These are phyloP conservation scores for Rhabdomys pumilio DNA, from an alignment of 2,797 vertebrate genomes.

Conservation along the genomic window DNA sequence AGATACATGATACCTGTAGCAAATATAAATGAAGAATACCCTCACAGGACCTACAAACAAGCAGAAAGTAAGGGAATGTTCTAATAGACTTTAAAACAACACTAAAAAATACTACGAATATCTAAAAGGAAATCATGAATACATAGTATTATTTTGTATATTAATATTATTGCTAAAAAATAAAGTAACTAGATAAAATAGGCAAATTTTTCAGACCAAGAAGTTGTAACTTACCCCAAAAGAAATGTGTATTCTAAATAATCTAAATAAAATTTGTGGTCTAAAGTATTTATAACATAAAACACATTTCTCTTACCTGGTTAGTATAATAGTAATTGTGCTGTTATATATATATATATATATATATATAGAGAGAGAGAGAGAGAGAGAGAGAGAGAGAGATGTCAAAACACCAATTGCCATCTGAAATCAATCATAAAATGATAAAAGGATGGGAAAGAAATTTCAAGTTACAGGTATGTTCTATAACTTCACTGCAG, in stretches of 20 bases:
- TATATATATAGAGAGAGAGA: too few species aligned
- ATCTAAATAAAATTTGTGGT: not conserved
- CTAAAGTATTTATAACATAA: not conserved
- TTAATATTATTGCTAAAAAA: not conserved
- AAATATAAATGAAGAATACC: not conserved
- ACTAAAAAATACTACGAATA: not conserved
- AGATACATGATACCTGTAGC: not conserved
- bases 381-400: too few species aligned
- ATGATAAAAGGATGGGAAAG: not conserved
- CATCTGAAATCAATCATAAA: constrained; percentile 8
- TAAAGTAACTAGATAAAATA: not conserved
- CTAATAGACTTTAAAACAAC: not conserved
- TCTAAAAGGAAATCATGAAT: not conserved
- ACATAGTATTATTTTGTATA: not conserved
- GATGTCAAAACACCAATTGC: not conserved
- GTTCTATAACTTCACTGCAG: not conserved
- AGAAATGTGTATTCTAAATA: not conserved
- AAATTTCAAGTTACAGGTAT: not conserved
- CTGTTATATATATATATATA: not conserved
- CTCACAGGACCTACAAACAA: not conserved
- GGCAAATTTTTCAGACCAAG: not conserved
- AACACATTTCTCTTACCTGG: not conserved
- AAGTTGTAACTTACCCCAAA: not conserved
- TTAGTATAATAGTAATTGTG: not conserved
- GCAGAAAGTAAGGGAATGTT: not conserved